Evolutionary conservation across 2,888 invertebrate species (phyloP), one percentile per base, ranked within the genome.

Genomic region (Limnephilus lunatus): DNA sequence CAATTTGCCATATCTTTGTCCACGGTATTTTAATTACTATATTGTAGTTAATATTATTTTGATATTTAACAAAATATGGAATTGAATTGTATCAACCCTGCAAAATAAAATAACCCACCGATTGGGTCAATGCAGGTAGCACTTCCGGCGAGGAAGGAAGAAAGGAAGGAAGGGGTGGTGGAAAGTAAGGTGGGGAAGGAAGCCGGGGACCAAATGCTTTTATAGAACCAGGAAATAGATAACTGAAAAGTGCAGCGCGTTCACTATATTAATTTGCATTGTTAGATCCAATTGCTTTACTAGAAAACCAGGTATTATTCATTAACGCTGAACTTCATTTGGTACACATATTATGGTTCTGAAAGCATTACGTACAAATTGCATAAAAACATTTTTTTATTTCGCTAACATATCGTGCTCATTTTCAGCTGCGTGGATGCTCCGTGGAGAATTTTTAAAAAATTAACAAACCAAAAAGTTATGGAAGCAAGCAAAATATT

Each of bases 51-150:
- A 68, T 25, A 25, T 68, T 68, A 9, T 68, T 68, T 68, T 25
- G 2, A 68, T 68, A 53, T 25, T n/a, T 68, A 25, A n/a, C 68
- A 1, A 68, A 68, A 25, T 68, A 9, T 9, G 25, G 7, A 68
- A 25, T n/a, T 68, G n/a, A 68, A 25, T 68, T 68, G 68, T 68
- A n/a, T 25, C 53, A 87, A 19, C 87, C 87, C 87, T 87, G 31
- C 15, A 19, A 14, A 35, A 7, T 35, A 31, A 81, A 89, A 89
- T 81, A 32, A 35, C 88, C 88, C 19, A 35, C 32, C 88, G 81
- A 89, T 89, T 80, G 88, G 88, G 88, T 89, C 88, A 89, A 89
- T 89, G 88, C 88, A 89, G 88, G 88, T 89, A 89, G 88, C 88
- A 80, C 68, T 80, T 80, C 80, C 88, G 88, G 88, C 14, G 15